Conservation (phyloP, 2,888 invertebrate species). For the Byasa hedistus region DNA sequence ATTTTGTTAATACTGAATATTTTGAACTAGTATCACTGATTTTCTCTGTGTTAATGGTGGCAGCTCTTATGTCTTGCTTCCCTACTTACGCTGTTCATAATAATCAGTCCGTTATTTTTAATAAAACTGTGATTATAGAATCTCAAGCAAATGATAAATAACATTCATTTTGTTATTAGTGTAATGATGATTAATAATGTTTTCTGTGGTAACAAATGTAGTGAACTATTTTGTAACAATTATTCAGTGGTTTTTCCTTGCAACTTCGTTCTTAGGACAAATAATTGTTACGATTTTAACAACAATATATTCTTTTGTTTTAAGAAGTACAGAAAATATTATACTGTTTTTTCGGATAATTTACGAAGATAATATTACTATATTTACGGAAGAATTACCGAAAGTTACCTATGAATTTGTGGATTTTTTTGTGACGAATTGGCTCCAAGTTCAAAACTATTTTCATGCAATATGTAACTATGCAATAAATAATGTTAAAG, state of each 20-base stretch:
- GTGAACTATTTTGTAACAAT: constrained; percentile 54
- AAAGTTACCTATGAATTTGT: constrained; percentile 33
- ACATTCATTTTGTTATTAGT: neutral
- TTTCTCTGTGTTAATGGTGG: too few relatives aligned
- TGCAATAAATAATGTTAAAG: constrained; percentile 41
- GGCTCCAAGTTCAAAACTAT: constrained; percentile 41
- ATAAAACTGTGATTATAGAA: too few relatives aligned
- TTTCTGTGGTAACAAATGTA: constrained; percentile 59
- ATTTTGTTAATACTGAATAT: too few relatives aligned
- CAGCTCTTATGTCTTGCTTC: too few relatives aligned
- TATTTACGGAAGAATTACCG: constrained; percentile 68
- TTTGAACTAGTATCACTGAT: too few relatives aligned
- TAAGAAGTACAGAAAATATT: constrained; percentile 44
- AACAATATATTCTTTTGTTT: constrained; percentile 44
- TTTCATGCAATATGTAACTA: constrained; percentile 40
- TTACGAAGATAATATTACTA: constrained; percentile 66
- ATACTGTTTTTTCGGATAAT: constrained; percentile 62
- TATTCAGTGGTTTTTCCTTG: constrained; percentile 51
- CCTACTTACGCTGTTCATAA: too few relatives aligned
- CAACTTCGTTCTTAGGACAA: constrained; percentile 61
- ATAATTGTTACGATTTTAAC: constrained; percentile 55
- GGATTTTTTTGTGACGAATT: constrained; percentile 34
- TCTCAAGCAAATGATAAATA: too few relatives aligned
- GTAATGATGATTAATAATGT: constrained; percentile 49
- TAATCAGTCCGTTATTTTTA: too few relatives aligned